Evolutionary conservation across 2,113 vertebrate species (phyloP).

Genomic region (Zosterops borbonicus): DNA sequence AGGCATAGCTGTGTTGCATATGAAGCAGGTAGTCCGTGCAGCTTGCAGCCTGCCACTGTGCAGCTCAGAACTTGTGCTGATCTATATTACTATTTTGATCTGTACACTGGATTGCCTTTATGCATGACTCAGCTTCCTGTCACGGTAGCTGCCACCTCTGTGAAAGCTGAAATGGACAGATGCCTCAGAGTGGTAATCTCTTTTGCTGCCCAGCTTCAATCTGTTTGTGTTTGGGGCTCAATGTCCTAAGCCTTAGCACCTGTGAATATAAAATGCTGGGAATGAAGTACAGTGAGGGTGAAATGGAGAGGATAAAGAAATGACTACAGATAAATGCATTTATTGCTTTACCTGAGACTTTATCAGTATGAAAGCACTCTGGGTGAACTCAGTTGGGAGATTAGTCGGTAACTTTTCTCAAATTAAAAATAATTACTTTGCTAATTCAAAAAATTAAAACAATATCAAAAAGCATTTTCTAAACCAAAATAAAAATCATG

Average conservation of each 20-base stretch:
- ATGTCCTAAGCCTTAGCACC: not conserved
- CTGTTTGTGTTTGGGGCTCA: not conserved
- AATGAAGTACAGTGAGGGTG: not conserved
- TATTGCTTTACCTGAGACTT: not conserved
- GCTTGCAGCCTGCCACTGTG: not conserved
- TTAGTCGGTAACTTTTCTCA: not conserved
- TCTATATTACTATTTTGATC: not conserved
- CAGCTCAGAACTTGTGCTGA: not conserved
- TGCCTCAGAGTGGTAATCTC: not conserved
- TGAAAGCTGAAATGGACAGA: not conserved
- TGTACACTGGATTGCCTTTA: not conserved
- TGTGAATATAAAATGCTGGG: not conserved
- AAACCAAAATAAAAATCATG: not conserved
- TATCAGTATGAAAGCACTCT: not conserved
- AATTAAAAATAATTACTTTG: not conserved
- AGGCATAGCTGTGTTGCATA: not conserved
- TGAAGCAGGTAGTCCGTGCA: not conserved
- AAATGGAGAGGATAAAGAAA: not conserved
- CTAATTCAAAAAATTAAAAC: not conserved
- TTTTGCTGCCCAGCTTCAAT: not conserved
- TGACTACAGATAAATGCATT: not conserved
- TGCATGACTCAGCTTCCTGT: conserved; percentile 57
- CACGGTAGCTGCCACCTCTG: conserved; percentile 4
- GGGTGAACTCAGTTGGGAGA: not conserved
- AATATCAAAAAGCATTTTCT: not conserved